phyloP scores from a whole-genome alignment of 1,140 invertebrate species.

The Lutraria rhynchaena region DNA sequence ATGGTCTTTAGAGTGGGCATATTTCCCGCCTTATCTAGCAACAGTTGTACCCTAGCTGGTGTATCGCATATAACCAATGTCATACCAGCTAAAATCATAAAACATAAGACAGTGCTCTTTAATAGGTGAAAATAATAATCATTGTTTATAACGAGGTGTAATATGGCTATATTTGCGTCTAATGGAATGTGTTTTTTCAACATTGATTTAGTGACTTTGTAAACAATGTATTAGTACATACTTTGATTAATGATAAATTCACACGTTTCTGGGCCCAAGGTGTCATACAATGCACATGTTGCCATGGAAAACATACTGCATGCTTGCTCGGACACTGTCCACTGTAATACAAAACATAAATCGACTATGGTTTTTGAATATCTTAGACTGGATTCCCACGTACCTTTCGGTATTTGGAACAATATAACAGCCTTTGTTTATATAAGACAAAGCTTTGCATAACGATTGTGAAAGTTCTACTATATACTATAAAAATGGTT shows the following conservation, averaged over 20 bases:
- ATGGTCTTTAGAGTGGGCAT: conserved; percentile 63
- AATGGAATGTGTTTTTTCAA: too few relatives aligned
- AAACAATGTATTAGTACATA: too few relatives aligned
- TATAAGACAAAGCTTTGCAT: too few relatives aligned
- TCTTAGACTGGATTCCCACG: too few relatives aligned
- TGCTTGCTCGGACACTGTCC: conserved; percentile 96
- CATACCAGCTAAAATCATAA: conserved; percentile 66
- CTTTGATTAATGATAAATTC: conserved; percentile 97
- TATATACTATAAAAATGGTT: background rate
- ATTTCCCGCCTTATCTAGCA: conserved; percentile 88
- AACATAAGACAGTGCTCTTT: too few relatives aligned
- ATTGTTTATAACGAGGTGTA: too few relatives aligned
- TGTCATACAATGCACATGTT: conserved; percentile 97
- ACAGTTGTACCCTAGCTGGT: conserved; percentile 88
- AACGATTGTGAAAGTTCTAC: too few relatives aligned
- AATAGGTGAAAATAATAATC: too few relatives aligned
- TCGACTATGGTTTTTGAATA: too few relatives aligned
- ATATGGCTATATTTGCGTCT: background rate
- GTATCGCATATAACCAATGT: conserved; percentile 91
- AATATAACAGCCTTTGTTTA: too few relatives aligned
- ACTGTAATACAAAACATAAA: conserved; percentile 82
- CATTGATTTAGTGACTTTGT: too few relatives aligned
- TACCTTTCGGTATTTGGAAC: too few relatives aligned
- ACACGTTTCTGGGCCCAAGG: conserved; percentile 96
- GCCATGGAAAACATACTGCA: conserved; percentile 97